Evolutionary conservation across 1,140 invertebrate species (phyloP).

Genomic region (Drusus annulatus): DNA sequence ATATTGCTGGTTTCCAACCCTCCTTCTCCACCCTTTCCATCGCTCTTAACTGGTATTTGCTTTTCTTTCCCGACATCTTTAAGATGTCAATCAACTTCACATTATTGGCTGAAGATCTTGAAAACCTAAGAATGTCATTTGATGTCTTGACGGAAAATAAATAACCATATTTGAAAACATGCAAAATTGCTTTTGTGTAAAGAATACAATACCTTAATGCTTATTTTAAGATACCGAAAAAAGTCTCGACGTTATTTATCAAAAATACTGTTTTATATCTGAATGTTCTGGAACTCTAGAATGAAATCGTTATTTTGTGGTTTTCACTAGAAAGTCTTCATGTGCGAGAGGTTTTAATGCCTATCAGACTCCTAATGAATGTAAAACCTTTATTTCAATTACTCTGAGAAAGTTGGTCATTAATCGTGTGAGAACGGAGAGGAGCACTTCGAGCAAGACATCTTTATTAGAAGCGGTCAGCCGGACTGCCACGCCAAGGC

Average conservation of each 20-base stretch:
- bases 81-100: slow-evolving; percentile 42
- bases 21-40: too few relatives aligned
- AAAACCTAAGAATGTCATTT: slow-evolving; percentile 13
- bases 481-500: neutral
- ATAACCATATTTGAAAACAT: slow-evolving; percentile 18
- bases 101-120: slow-evolving; percentile 28
- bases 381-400: neutral
- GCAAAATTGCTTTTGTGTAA: slow-evolving; percentile 7
- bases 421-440: neutral
- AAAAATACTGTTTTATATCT: too few relatives aligned
- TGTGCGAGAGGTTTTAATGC: too few relatives aligned
- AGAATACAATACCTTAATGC: too few relatives aligned
- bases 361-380: neutral
- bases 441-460: neutral
- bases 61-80: slow-evolving; percentile 21
- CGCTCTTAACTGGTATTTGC: slow-evolving; percentile 12
- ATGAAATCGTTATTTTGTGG: too few relatives aligned
- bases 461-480: slow-evolving; percentile 28
- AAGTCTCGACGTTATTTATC: too few relatives aligned
- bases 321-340: too few relatives aligned
- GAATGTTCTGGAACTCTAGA: too few relatives aligned
- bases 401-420: neutral
- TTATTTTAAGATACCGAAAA: too few relatives aligned
- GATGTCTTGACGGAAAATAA: slow-evolving; percentile 32
- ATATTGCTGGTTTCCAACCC: neutral